These are phyloP conservation scores for Thelaira solivaga DNA, from an alignment of 2,888 invertebrate species.

Conservation along the genomic window DNA sequence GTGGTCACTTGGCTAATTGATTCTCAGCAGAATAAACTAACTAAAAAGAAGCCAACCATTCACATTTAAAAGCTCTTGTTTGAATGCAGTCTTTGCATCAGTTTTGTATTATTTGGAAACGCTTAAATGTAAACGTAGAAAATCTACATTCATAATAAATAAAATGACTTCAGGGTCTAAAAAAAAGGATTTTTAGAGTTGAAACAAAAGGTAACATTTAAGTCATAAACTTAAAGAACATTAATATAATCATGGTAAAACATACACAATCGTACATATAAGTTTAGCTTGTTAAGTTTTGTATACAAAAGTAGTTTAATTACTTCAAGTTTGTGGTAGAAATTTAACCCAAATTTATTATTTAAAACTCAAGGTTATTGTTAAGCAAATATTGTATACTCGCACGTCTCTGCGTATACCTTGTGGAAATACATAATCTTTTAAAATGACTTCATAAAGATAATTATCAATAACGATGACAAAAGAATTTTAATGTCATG, in stretches of 20 bases:
- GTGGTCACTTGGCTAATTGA: slow-evolving; percentile 60
- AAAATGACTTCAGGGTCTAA: slow-evolving; percentile 49
- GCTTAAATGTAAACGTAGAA: not conserved
- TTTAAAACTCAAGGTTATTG: slow-evolving; percentile 37
- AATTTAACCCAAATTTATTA: slow-evolving; percentile 54
- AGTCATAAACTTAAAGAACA: slow-evolving; percentile 5
- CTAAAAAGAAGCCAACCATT: not conserved
- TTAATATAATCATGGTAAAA: not conserved
- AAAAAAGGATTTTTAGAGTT: slow-evolving; percentile 32
- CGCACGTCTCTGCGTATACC: too few relatives aligned
- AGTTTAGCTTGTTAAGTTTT: not conserved
- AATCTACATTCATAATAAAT: not conserved
- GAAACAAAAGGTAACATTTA: slow-evolving; percentile 22
- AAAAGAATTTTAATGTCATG: slow-evolving; percentile 61
- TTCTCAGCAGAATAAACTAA: slow-evolving; percentile 43
- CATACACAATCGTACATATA: not conserved
- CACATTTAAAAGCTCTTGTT: not conserved
- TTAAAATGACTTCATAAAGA: slow-evolving; percentile 72
- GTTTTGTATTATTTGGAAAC: not conserved
- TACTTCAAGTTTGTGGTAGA: slow-evolving; percentile 39
- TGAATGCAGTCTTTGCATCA: not conserved
- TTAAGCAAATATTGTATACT: not conserved
- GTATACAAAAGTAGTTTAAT: slow-evolving; percentile 40
- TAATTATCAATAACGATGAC: slow-evolving; percentile 71
- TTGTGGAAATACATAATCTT: slow-evolving; percentile 26